phyloP scores from a whole-genome alignment of 2,797 vertebrate species.

The Rhodeus uyekii region DNA sequence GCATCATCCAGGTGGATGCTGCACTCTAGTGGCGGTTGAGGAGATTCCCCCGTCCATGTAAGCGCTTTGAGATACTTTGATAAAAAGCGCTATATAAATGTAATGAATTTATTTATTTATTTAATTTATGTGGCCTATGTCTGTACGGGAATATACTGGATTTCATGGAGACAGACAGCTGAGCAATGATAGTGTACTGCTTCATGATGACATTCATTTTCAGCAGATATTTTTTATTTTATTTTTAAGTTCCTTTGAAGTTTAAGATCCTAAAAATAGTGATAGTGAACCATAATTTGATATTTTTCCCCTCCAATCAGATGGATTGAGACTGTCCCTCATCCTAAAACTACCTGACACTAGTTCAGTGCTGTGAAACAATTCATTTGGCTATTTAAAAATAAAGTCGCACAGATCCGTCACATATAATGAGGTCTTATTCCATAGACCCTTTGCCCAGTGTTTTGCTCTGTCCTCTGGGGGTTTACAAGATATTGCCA shows the following conservation, averaged over 20 bases:
- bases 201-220: neutral
- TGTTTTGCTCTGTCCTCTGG: neutral
- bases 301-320: neutral
- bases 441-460: neutral
- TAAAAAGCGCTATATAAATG: too few species aligned
- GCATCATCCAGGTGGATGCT: too few species aligned
- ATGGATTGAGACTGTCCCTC: neutral
- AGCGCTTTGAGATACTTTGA: too few species aligned
- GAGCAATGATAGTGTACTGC: neutral
- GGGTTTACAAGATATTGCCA: neutral
- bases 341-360: neutral
- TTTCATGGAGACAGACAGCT: neutral
- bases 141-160: neutral
- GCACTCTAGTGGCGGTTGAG: too few species aligned
- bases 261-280: neutral
- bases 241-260: neutral
- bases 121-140: neutral
- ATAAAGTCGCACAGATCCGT: neutral
- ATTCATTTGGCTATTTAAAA: neutral
- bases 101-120: too few species aligned
- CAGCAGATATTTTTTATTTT: too few species aligned
- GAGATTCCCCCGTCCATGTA: too few species aligned
- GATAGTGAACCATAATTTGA: too few species aligned
- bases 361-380: neutral
- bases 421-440: neutral